Base-by-base conservation (phyloP, 2,113 vertebrate species). In the Catharus bicknelli region DNA sequence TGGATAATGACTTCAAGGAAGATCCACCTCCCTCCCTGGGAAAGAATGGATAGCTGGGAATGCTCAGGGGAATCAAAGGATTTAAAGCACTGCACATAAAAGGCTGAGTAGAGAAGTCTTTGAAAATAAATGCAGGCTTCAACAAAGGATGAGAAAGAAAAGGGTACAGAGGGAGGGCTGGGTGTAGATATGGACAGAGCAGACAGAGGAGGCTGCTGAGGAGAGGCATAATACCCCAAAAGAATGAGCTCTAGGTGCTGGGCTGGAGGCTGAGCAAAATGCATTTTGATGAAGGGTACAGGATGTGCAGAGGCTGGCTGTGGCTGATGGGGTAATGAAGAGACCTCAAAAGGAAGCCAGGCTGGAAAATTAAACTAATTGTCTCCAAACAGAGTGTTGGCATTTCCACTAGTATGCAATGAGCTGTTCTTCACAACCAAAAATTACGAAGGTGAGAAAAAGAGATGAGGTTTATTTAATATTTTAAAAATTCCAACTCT, bases 1-100 rank as follows among this genome's bases (percentile, higher is more conserved):
- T 90, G 96, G 91, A 96, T 95, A 96, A 97, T 95, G 86, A 96
- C 94, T 93, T 96, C 83, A 93, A 94, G 95, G 83, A 96, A 91
- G 94, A 97, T 88, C 93, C 87, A 94, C 88, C 83, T 94, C 93
- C 86, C 93, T 93, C 90, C 82, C 88, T 30, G 66, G 54, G 81
- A 86, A 90, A 94, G 95, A 97, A 95, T 63, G 88, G 95, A 81
- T 59, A 86, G 81, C 93, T 92, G 90, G 93, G 93, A 96, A 95
- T 89, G 90, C 91, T 95, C 94, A 76, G 84, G 92, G 95, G 96
- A 95, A 95, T 94, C 70, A 95, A 96, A 96, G 91, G 83, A 80
- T 92, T 96, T 96, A 92, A 97, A 94, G 88, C 92, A 72, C 5
- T 0, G 30, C 53, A 81, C 91, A 95, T 95, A 90, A 96, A 96